Evolutionary conservation across 2,888 invertebrate genomes (phyloP).

Genomic region (Caenorhabditis virilis): DNA sequence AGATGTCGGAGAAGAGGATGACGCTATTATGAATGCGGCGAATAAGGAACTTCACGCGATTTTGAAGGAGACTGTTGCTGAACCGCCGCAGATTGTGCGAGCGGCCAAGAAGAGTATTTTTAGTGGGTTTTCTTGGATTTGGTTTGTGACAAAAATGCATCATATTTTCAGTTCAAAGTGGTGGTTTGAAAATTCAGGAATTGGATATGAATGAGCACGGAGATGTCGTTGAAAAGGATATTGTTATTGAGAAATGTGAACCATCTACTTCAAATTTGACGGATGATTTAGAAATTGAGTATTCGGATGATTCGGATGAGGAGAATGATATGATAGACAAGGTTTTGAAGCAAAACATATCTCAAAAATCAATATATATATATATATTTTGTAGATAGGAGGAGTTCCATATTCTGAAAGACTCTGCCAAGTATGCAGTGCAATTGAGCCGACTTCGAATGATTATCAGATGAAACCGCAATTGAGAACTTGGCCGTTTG

Average conservation of each 20-base stretch:
- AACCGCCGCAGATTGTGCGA: too few relatives aligned
- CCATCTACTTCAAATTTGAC: neutral
- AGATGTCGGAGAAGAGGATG: neutral
- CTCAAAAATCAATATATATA: neutral
- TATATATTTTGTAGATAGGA: slow-evolving; percentile 9
- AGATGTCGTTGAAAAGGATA: neutral
- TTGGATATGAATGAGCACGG: neutral
- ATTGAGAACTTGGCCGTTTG: slow-evolving; percentile 45
- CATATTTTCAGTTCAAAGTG: slow-evolving; percentile 3
- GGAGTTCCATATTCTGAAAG: slow-evolving; percentile 32
- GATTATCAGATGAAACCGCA: slow-evolving; percentile 4
- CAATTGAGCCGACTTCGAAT: slow-evolving; percentile 21
- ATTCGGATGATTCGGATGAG: slow-evolving; percentile 47
- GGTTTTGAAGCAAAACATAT: too few relatives aligned
- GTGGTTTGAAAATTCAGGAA: neutral
- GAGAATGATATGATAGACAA: slow-evolving; percentile 41
- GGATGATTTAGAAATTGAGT: slow-evolving; percentile 5
- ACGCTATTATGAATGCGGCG: neutral
- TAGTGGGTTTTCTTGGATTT: too few relatives aligned
- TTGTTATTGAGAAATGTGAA: neutral
- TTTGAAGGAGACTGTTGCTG: too few relatives aligned
- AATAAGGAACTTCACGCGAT: too few relatives aligned
- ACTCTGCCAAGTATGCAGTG: slow-evolving; percentile 41
- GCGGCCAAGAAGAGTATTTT: too few relatives aligned
- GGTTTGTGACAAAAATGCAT: too few relatives aligned